These are phyloP conservation scores for Leptosomus discolor DNA, from an alignment of 2,113 vertebrate species.

Conservation along the genomic window DNA sequence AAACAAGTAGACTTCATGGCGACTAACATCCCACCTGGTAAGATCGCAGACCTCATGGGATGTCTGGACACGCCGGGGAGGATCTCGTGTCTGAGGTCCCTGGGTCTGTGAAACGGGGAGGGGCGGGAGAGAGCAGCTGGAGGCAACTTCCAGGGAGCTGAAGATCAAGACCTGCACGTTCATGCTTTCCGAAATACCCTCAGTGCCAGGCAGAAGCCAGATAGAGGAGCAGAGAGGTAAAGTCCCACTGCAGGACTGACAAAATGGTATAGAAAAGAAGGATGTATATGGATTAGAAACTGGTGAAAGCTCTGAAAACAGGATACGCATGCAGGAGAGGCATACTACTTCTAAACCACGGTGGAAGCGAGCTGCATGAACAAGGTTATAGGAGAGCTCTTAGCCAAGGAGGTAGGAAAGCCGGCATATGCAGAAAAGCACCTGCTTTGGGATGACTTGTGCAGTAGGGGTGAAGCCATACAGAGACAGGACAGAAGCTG, in stretches of 20 bases:
- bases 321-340: background rate
- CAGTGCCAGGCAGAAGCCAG: background rate
- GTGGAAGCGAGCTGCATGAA: background rate
- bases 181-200: background rate
- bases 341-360: accelerated
- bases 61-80: background rate
- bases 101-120: background rate
- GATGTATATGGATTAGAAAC: background rate
- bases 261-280: background rate
- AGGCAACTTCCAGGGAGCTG: background rate
- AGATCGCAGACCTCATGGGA: background rate
- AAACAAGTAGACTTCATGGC: background rate
- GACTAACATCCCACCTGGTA: background rate
- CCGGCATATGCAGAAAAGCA: background rate
- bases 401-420: background rate
- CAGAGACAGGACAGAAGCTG: background rate
- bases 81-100: background rate
- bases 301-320: background rate
- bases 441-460: background rate
- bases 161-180: background rate
- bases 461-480: background rate
- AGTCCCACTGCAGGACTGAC: background rate
- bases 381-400: background rate
- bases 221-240: background rate
- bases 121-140: background rate